Base-by-base conservation (phyloP, 2,113 vertebrate species). In the Grammatotria lemairii region DNA sequence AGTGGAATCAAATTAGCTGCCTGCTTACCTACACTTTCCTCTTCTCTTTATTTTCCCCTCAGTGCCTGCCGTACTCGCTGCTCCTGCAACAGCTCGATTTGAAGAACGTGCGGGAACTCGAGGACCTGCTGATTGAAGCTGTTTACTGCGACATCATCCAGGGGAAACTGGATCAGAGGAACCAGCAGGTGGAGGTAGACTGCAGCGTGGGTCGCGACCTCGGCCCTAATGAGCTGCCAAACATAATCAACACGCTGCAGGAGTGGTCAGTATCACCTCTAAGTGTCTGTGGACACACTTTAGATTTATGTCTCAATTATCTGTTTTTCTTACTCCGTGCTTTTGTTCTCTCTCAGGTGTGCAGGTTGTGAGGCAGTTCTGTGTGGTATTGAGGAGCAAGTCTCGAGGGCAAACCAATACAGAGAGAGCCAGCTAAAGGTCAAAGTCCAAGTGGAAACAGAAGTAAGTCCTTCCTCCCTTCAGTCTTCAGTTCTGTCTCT, bases 121-220 rank as follows among this genome's bases (percentile, higher is more conserved):
- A 99, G 94, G 99, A 99, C 95, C 97, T 99, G 92, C 98, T 99
- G 93, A 99, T 99, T 19, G 99, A 99, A 89, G 99, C 99, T 0
- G 97, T 99, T 92, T 99, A 99, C 96, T 98, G 98, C n/a, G 99
- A 99, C 95, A 98, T 99, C 96, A 99, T 99, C 95, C 99, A 99
- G 92, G 98, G 99, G 83, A 99, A 99, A 91, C 79, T 99, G 95
- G 99, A 99, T 94, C 99, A 99, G 94, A 97, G 98, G 91, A 99
- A 99, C 94, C 99, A 99, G 93, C 96, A 99, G 95, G 96, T 99
- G 82, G 99, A 99, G 95, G 98, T 99, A 26, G 98, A 99, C 95
- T 98, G 97, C 96, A 98, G 98, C 89, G 98, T 99, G 31, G 98
- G 98, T 49, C 97, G 98, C 26, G 98, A 99, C 95, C 97, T 99